Evolutionary conservation across 2,113 vertebrate species (phyloP).

Genomic region (Mionectes macconnelli): DNA sequence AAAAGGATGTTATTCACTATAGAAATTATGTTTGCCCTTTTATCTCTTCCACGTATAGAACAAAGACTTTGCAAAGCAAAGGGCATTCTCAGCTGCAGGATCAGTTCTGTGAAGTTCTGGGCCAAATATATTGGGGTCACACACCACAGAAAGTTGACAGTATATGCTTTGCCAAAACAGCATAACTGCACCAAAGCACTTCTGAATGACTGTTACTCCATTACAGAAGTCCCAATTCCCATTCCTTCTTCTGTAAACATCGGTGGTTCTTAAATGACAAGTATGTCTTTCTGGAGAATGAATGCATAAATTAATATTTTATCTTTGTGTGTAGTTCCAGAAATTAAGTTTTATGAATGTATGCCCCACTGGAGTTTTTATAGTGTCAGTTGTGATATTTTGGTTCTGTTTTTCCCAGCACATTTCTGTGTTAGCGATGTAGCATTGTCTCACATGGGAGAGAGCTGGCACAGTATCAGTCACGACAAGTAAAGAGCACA

Average conservation of each 20-base stretch:
- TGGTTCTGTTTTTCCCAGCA: background rate
- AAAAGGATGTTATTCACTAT: background rate
- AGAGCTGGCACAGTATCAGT: background rate
- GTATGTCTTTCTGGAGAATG: background rate
- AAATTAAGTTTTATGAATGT: background rate
- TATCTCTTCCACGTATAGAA: background rate
- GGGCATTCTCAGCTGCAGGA: background rate
- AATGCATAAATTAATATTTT: background rate
- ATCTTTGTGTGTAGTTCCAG: background rate
- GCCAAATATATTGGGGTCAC: background rate
- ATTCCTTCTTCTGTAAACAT: background rate
- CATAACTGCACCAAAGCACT: background rate
- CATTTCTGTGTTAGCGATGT: background rate
- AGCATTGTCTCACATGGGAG: background rate
- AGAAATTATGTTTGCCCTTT: background rate
- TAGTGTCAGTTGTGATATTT: background rate
- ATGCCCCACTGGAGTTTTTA: background rate
- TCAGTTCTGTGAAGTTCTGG: background rate
- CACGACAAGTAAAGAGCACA: background rate
- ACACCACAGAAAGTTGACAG: background rate
- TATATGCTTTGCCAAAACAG: background rate
- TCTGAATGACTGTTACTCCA: background rate
- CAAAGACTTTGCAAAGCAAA: background rate
- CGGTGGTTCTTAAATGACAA: background rate
- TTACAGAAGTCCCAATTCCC: background rate